These are phyloP conservation scores for Spheniscus humboldti DNA, from an alignment of 2,797 vertebrate species.

Conservation along the genomic window DNA sequence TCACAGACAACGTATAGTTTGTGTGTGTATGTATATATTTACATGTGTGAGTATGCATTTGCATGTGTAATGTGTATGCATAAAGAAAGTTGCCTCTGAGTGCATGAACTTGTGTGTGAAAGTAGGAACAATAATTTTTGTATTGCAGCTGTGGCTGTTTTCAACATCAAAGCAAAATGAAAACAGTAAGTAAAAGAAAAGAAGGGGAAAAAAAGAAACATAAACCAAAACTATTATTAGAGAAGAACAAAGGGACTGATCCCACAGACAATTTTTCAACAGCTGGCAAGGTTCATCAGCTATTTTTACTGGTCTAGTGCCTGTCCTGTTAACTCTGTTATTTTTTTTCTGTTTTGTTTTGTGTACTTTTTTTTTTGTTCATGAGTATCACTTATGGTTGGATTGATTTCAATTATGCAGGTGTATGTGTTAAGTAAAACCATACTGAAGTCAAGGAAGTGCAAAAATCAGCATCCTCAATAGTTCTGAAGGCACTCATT, in stretches of 20 bases:
- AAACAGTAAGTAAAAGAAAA: constrained; percentile 60
- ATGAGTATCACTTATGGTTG: constrained; percentile 9
- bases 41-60: neutral
- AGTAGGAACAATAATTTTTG: constrained; percentile 46
- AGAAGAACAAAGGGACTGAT: constrained; percentile 66
- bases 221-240: constrained; percentile 60
- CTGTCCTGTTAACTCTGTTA: constrained; percentile 1
- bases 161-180: constrained; percentile 39
- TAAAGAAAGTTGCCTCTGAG: neutral
- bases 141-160: constrained; percentile 56
- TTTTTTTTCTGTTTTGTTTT: constrained; percentile 53
- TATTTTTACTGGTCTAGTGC: constrained; percentile 51
- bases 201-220: constrained; percentile 11
- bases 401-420: constrained; percentile 55
- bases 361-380: neutral
- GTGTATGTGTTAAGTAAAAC: constrained; percentile 56
- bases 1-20: neutral
- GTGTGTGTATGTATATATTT: neutral
- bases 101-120: constrained; percentile 47
- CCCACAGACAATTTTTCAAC: constrained; percentile 50
- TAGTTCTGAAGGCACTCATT: neutral
- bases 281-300: constrained; percentile 60
- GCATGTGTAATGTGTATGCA: neutral
- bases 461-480: constrained; percentile 46
- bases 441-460: constrained; percentile 51